Percentiles rank a stretch among this genome's conserved stretches.
Conservation (phyloP, 1,140 invertebrate species). For the Monochamus saltuarius region DNA sequence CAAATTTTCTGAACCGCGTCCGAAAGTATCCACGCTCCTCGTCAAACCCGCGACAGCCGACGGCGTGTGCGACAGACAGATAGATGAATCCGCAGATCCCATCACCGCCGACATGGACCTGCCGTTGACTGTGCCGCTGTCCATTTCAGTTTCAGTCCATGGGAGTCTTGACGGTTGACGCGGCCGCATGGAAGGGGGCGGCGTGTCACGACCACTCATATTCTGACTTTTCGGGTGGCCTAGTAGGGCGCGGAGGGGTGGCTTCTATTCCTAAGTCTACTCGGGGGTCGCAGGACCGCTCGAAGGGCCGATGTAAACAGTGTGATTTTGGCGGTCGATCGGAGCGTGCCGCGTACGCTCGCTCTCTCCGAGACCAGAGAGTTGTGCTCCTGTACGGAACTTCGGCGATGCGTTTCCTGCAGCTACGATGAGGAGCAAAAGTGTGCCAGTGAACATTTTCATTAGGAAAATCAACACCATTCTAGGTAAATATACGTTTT, state of each 20-base stretch:
- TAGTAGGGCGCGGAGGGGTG: slow-evolving; percentile 21
- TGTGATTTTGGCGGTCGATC: slow-evolving; percentile 22
- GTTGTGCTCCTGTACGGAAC: too few relatives aligned
- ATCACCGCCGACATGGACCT: slow-evolving; percentile 22
- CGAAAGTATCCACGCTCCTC: slow-evolving; percentile 14
- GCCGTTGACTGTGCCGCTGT: slow-evolving; percentile 22
- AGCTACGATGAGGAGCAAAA: slow-evolving; percentile 35
- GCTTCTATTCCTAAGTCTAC: slow-evolving; percentile 32
- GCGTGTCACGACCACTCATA: slow-evolving; percentile 42
- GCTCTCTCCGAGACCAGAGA: slow-evolving; percentile 12
- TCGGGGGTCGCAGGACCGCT: slow-evolving; percentile 27
- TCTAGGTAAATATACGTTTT: slow-evolving; percentile 22
- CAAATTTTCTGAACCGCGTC: slow-evolving; percentile 9
- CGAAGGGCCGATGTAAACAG: slow-evolving; percentile 35
- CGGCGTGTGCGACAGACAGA: slow-evolving; percentile 37
- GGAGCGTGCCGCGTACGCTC: slow-evolving; percentile 15
- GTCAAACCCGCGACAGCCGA: slow-evolving; percentile 12
- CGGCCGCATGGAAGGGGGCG: slow-evolving; percentile 25
- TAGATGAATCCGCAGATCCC: slow-evolving; percentile 41
- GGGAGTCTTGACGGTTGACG: slow-evolving; percentile 29
- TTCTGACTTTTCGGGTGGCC: slow-evolving; percentile 41
- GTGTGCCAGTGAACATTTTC: slow-evolving; percentile 36
- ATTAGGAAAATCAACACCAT: slow-evolving; percentile 36
- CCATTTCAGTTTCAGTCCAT: slow-evolving; percentile 26
- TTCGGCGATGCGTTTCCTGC: too few relatives aligned